Evolutionary conservation across 2,113 vertebrate genomes (phyloP).

Genomic region (Macrotus californicus): DNA sequence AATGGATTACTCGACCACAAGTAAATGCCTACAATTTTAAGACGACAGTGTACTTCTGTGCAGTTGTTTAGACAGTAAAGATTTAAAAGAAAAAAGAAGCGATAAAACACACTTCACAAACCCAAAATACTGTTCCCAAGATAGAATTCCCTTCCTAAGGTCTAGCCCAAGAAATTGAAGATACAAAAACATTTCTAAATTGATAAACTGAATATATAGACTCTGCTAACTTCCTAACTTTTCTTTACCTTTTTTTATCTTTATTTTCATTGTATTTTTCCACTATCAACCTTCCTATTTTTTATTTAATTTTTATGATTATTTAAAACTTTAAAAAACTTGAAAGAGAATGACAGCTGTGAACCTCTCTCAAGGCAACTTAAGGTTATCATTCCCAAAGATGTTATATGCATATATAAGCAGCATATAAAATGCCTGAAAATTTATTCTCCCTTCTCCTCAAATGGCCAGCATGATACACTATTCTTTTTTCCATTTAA

Average conservation of each 20-base stretch:
- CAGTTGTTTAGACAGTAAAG: slow-evolving; percentile 31
- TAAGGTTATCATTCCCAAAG: not conserved
- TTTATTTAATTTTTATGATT: slow-evolving; percentile 31
- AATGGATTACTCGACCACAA: not conserved
- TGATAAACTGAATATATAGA: slow-evolving; percentile 37
- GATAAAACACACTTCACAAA: slow-evolving; percentile 62
- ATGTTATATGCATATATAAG: not conserved
- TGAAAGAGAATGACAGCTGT: not conserved
- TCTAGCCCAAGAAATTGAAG: slow-evolving; percentile 35
- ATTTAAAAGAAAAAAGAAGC: slow-evolving; percentile 56
- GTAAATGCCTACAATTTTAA: slow-evolving; percentile 55
- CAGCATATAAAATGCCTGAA: not conserved
- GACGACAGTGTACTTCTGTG: slow-evolving; percentile 39
- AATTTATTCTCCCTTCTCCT: not conserved
- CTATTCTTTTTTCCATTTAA: not conserved
- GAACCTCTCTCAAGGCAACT: not conserved
- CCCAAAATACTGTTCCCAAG: slow-evolving; percentile 33
- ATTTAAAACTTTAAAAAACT: slow-evolving; percentile 11
- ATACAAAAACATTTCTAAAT: slow-evolving; percentile 43
- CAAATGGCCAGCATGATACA: not conserved
- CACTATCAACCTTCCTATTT: not conserved
- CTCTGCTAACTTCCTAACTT: not conserved
- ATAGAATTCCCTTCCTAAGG: slow-evolving; percentile 13
- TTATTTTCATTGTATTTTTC: not conserved
- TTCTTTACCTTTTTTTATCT: not conserved